Base-by-base conservation (phyloP, 2,888 invertebrate genomes). In the Lycophotia porphyrea region DNA sequence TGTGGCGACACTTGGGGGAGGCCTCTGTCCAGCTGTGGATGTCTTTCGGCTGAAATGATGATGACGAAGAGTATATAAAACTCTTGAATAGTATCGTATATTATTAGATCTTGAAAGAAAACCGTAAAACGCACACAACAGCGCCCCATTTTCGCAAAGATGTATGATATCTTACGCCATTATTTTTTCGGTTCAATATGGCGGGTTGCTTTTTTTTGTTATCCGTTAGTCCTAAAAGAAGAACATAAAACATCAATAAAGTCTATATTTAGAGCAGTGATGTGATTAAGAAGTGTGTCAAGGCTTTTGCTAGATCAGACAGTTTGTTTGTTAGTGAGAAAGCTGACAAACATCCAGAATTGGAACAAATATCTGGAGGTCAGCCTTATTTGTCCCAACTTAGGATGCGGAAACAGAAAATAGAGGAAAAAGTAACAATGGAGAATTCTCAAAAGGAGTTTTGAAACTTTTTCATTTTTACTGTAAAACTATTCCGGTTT, bases 211-310 rank as follows among this genome's bases (percentile, higher is more conserved):
- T 82, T 86, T 82, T 81, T 79, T 79, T 69, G 60, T 60, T 52
- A 70, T 71, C 68, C 65, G 42, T 55, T 58, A 58, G 42, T 71
- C 72, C 24, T 61, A 42, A 78, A 83, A 24, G 27, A 27, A 71
- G 63, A 69, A 64, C 60, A 71, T 81, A 81, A 58, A 80, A 71
- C 42, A 75, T 73, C 74, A 71, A 76, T 75, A 77, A 77, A 75
- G 44, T 64, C 36, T 85, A 73, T 77, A 75, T 77, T 80, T 71
- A 73, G 72, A 82, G 63, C 64, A 71, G 31, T 55, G 61, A 60
- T 74, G 63, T 72, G 69, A 81, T 81, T 84, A 36, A 67, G 66
- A 83, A 81, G 71, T 71, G 61, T 84, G 85, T 78, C 85, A 81
- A 84, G 82, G 83, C 64, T 72, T 65, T 68, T 11, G 47, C 47